Evolutionary conservation across 92 coral and sea anemone species (phyloP).

Genomic region (Heliopora coerulea): DNA sequence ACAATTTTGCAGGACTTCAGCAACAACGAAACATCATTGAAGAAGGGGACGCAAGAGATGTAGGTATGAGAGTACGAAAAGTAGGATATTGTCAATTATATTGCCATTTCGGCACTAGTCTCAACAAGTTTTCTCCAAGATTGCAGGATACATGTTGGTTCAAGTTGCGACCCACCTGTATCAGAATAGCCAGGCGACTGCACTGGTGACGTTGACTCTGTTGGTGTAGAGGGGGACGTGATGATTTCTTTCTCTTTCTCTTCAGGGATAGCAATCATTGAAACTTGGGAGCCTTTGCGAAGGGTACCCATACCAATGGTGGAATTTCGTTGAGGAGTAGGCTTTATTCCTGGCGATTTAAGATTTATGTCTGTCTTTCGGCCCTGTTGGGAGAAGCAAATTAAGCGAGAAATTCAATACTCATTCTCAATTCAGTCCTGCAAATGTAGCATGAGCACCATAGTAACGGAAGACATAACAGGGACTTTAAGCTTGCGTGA

Average conservation of each 20-base stretch:
- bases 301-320: slow-evolving; percentile 38
- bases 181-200: slow-evolving; percentile 21
- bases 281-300: slow-evolving; percentile 40
- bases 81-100: no score
- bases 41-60: no score
- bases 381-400: slow-evolving; percentile 54
- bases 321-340: slow-evolving; percentile 44
- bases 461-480: no score
- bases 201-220: slow-evolving; percentile 18
- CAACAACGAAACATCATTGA: no score
- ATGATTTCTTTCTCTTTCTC: slow-evolving; percentile 56
- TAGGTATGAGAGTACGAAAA: no score
- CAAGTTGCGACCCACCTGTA: background rate
- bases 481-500: no score
- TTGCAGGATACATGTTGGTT: background rate
- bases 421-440: no score
- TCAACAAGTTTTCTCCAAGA: background rate
- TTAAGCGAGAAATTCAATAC: no score
- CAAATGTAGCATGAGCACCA: no score
- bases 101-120: background rate
- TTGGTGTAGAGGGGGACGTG: slow-evolving; percentile 51
- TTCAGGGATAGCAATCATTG: slow-evolving; percentile 70
- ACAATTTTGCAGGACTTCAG: no score
- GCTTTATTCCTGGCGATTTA: slow-evolving; percentile 81
- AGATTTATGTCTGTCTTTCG: slow-evolving; percentile 73